Conservation (phyloP, 2,797 vertebrate genomes). For the Lerista edwardsae region DNA sequence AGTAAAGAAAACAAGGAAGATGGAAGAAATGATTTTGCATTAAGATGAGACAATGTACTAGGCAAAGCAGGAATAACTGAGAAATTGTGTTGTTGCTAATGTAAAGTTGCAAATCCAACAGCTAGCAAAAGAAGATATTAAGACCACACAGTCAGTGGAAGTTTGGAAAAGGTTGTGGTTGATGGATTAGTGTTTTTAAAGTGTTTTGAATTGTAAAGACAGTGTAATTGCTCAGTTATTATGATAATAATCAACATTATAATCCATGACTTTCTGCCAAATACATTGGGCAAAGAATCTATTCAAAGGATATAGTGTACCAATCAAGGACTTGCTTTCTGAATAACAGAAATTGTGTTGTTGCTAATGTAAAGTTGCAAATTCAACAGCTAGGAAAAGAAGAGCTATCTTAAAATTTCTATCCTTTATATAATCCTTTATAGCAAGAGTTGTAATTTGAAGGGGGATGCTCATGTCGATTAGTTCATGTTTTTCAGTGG, state of each 20-base stretch:
- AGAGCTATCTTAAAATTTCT: background rate
- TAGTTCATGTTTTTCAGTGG: too few species aligned
- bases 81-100: conserved; percentile 5
- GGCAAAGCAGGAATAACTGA: conserved; percentile 33
- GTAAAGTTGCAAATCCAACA: background rate
- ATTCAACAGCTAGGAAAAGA: background rate
- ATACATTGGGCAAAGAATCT: background rate
- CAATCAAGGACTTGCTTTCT: background rate
- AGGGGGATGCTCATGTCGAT: too few species aligned
- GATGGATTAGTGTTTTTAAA: conserved; percentile 39
- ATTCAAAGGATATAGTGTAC: conserved; percentile 21
- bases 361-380: background rate
- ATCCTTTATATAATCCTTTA: background rate
- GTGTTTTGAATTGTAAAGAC: conserved; percentile 49
- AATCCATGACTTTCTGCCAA: conserved; percentile 51
- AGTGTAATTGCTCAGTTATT: conserved; percentile 55
- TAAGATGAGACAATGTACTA: conserved; percentile 14
- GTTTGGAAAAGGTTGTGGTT: conserved; percentile 42
- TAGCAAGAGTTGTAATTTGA: background rate
- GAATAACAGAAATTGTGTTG: conserved; percentile 22
- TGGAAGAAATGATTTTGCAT: conserved; percentile 16
- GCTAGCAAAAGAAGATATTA: background rate
- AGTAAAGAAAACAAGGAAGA: conserved; percentile 22
- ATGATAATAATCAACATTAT: conserved; percentile 16
- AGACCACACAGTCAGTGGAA: conserved; percentile 41